Evolutionary conservation across 2,888 invertebrate species (phyloP).

Genomic region (Tetranychus truncatus): DNA sequence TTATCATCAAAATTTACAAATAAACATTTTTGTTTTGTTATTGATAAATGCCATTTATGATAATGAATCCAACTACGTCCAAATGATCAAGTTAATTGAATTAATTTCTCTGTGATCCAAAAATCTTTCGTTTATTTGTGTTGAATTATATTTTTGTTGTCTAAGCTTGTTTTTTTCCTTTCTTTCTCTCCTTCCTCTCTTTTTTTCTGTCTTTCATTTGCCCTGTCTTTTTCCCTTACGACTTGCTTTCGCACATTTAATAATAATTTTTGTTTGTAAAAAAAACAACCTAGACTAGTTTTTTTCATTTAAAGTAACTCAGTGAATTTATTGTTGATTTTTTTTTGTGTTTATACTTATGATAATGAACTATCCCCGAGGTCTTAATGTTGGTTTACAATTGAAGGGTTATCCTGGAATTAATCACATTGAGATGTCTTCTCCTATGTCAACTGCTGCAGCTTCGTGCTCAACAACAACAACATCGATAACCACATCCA

Average conservation of each 20-base stretch:
- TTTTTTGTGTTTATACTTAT: not conserved
- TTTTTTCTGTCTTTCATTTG: not conserved
- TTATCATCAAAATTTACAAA: too few relatives aligned
- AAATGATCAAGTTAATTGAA: not conserved
- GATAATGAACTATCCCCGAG: not conserved
- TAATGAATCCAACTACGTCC: not conserved
- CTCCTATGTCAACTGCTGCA: not conserved
- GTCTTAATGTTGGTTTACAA: not conserved
- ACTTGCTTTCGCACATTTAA: not conserved
- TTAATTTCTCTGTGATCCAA: not conserved
- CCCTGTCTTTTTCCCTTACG: not conserved
- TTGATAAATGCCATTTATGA: not conserved
- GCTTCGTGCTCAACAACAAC: not conserved
- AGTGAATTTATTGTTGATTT: not conserved
- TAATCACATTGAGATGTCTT: not conserved
- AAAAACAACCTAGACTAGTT: not conserved
- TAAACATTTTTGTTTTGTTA: too few relatives aligned
- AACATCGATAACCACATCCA: not conserved
- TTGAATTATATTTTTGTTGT: not conserved
- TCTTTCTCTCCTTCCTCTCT: slow-evolving; percentile 5
- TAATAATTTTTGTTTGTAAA: not conserved
- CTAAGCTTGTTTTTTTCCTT: not conserved
- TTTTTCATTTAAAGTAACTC: not conserved
- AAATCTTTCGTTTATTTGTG: not conserved
- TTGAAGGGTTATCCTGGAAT: not conserved